Base-by-base conservation (phyloP, 2,888 invertebrate species). In the Diloba caeruleocephala region DNA sequence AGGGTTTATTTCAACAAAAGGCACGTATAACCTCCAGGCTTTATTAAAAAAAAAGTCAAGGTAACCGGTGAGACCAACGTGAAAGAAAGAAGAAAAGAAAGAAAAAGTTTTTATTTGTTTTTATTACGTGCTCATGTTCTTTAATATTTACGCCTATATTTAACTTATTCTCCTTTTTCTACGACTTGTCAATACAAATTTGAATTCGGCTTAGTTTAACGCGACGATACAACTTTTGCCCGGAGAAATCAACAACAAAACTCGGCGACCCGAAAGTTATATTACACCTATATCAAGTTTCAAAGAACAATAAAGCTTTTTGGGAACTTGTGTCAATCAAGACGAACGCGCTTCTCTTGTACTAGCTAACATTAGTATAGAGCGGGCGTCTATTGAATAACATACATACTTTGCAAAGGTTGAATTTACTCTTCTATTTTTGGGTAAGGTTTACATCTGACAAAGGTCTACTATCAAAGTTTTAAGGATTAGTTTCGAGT, bases 231-330 rank as follows among this genome's bases (percentile, higher is more conserved):
- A 79, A 82, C 73, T 83, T 59, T 79, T 67, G 57, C 54, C 41
- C 54, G 51, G 65, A 60, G 70, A 69, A 72, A 81, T 76, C 76
- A 71, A 61, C 64, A 66, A 63, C 63, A 74, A 73, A 71, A 69
- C 66, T 67, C 54, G 39, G 68, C 61, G 67, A 71, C 79, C 81
- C 74, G 65, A 81, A 84, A 84, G 81, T 85, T 85, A 76, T 81
- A 81, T 81, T 77, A 77, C 75, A 74, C 79, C 71, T 78, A 74
- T 73, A 80, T 76, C 71, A 77, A 81, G 75, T 81, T 79, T 43
- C 54, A 50, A 62, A 71, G 70, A 76, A 80, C 76, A 78, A 71
- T 64, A 74, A 65, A 74, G 73, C 68, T 78, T 74, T 53, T 52
- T 28, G 21, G 57, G 46, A 81, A 73, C 71, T 78, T 69, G 51